Percentiles rank a stretch among this genome's conserved stretches.
phyloP scores from a whole-genome alignment of 2,888 invertebrate species.

The Meganola albula region DNA sequence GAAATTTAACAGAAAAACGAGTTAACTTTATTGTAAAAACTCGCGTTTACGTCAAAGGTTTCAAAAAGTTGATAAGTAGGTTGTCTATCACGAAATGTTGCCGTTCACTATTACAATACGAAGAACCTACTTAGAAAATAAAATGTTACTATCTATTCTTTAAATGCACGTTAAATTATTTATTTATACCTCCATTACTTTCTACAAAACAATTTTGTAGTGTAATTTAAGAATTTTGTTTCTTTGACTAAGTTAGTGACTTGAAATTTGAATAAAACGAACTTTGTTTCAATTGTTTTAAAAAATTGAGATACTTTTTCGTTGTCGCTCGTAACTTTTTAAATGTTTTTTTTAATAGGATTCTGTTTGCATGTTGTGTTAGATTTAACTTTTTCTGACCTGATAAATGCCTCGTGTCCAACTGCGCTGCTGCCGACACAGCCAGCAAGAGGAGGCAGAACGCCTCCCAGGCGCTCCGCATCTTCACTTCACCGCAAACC shows the following conservation, averaged over 20 bases:
- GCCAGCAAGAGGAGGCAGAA: constrained; percentile 61
- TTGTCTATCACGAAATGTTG: constrained; percentile 15
- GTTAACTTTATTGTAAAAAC: background rate
- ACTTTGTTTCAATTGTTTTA: background rate
- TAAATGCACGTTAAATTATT: too few relatives aligned
- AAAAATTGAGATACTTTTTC: background rate
- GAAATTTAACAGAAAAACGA: too few relatives aligned
- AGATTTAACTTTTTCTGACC: constrained; percentile 37
- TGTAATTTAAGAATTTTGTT: too few relatives aligned
- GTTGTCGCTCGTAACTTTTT: background rate
- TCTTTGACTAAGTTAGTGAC: too few relatives aligned
- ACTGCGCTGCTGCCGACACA: constrained; percentile 53
- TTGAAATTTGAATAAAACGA: too few relatives aligned
- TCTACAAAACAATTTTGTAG: too few relatives aligned
- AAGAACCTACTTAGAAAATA: constrained; percentile 1
- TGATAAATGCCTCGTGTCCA: constrained; percentile 68
- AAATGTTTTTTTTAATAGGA: too few relatives aligned
- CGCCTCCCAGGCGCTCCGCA: constrained; percentile 71
- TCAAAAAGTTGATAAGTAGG: constrained; percentile 21
- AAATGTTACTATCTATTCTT: too few relatives aligned
- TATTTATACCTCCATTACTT: too few relatives aligned
- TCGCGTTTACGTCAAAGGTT: constrained; percentile 11
- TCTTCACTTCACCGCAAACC: constrained; percentile 58
- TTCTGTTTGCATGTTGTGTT: background rate
- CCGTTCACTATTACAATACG: constrained; percentile 22